Evolutionary conservation across 2,797 vertebrate species (phyloP), one percentile per base, ranked within the genome.

Genomic region (Geotria australis): DNA sequence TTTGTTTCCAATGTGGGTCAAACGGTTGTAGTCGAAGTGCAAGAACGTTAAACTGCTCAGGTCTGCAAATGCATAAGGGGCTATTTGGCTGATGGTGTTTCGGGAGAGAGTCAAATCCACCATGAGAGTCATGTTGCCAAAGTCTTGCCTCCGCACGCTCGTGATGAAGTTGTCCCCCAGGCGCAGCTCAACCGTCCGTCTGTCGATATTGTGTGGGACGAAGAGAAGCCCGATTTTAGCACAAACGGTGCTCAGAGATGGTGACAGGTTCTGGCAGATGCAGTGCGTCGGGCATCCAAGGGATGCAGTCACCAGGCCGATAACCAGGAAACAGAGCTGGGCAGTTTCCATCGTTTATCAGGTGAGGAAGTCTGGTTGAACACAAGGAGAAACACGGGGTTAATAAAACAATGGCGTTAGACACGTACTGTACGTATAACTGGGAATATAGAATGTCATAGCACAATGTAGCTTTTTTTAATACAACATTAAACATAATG

Each of bases 211-310:
- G 10, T 69, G 64, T 0, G 91, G 91, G 58, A 98, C 91, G 6
- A 98, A 98, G 48, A 98, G 80, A 60, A 98, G 75, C 60, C 91
- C 91, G 70, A 95, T 98, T 57, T 85, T 82, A 46, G 91, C 88
- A 61, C 91, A 98, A 59, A 98, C 69, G 5, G 91, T 98, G 47
- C 91, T 88, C 62, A 98, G 71, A 38, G 91, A 98, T 68, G 95
- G 88, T 11, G 91, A 98, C 57, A 98, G 73, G 70, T 98, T 98
- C 74, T 98, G 91, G 69, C 91, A 98, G 67, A 88, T 79, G 59
- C 91, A 98, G 58, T 98, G 95, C 74, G 95, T 95, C 65, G 91
- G 91, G 74, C 91, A 98, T 68, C 82, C 82, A 6, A 76, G 78
- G 65, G 79, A 83, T 61, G 71, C 76, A 15, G 79, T 71, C 67